Percentiles rank a stretch among this genome's conserved stretches.
These are phyloP conservation scores for Miltochrista miniata DNA, from an alignment of 2,888 invertebrate species.

Conservation along the genomic window DNA sequence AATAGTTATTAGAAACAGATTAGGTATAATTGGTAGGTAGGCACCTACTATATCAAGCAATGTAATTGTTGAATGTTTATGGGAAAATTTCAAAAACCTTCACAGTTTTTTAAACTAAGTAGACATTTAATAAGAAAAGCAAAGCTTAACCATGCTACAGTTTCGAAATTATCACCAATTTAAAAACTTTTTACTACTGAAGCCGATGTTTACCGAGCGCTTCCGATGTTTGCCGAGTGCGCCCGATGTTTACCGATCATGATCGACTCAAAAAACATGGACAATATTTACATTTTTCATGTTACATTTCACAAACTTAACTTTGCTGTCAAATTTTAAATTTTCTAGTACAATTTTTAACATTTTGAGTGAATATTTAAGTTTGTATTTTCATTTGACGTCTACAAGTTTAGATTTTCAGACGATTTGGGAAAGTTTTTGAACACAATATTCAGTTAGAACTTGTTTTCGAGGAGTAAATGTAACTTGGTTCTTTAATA, in stretches of 20 bases:
- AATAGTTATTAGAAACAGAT: too few species aligned
- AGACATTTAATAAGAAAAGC: too few species aligned
- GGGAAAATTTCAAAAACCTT: too few species aligned
- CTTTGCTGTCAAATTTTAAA: constrained; percentile 10
- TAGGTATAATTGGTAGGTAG: too few species aligned
- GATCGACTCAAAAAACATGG: constrained; percentile 42
- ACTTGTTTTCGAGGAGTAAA: constrained; percentile 4
- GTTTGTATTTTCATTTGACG: constrained; percentile 2
- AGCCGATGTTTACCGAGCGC: constrained; percentile 32
- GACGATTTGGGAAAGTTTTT: neutral
- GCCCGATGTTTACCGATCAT: constrained; percentile 45
- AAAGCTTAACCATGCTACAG: constrained; percentile 30
- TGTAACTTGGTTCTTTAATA: constrained; percentile 18
- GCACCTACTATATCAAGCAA: too few species aligned
- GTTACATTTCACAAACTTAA: constrained; percentile 19
- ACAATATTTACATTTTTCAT: constrained; percentile 40
- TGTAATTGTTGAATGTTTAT: too few species aligned
- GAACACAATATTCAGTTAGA: neutral
- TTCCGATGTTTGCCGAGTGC: constrained; percentile 28
- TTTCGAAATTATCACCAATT: constrained; percentile 48
- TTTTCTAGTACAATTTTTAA: neutral
- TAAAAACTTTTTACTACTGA: constrained; percentile 26
- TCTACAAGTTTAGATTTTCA: constrained; percentile 4
- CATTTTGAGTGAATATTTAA: neutral
- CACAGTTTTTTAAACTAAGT: too few species aligned